Evolutionary conservation across 2,797 vertebrate genomes (phyloP).

Genomic region (Tenualosa ilisha): DNA sequence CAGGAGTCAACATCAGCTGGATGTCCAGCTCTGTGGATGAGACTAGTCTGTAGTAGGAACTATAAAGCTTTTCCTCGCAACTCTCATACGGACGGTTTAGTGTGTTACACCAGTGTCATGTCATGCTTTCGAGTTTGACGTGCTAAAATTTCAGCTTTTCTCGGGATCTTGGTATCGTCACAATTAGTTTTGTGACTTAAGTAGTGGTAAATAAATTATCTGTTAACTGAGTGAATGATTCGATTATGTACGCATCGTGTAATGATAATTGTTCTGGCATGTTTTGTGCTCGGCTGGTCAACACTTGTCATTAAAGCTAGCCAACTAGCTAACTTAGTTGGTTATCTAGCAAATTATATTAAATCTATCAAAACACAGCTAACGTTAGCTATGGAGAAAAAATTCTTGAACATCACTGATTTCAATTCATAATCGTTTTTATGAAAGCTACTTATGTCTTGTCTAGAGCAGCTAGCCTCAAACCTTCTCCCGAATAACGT

Average conservation of each 20-base stretch:
- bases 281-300: not conserved
- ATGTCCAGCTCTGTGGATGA: too few species aligned
- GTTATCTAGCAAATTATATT: not conserved
- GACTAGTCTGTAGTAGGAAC: not conserved
- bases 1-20: not conserved
- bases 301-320: not conserved
- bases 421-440: too few species aligned
- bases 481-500: not conserved
- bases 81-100: not conserved
- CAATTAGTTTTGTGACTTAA: not conserved
- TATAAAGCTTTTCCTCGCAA: too few species aligned
- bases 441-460: not conserved
- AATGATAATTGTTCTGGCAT: not conserved
- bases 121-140: constrained; percentile 5
- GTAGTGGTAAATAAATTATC: not conserved
- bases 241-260: not conserved
- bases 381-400: not conserved
- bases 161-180: not conserved
- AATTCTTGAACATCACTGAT: too few species aligned
- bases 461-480: not conserved
- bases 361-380: not conserved
- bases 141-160: not conserved
- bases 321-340: not conserved
- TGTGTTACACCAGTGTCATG: not conserved
- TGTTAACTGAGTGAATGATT: not conserved